phyloP scores from a whole-genome alignment of 2,797 vertebrate species.

The Amazona finschi region DNA sequence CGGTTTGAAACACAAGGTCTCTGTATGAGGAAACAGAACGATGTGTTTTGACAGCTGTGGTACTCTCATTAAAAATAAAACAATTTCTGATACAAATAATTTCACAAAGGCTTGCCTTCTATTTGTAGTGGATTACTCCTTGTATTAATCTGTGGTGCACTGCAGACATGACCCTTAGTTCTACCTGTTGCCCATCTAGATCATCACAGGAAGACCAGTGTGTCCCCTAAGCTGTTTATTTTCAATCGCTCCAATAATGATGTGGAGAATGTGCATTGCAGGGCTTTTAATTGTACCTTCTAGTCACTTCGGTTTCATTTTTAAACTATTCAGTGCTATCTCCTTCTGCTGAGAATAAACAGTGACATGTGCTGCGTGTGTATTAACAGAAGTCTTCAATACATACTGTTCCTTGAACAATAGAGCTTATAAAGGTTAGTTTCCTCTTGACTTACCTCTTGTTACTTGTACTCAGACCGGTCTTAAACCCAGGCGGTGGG shows the following conservation, averaged over 20 bases:
- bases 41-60: not conserved
- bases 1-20: not conserved
- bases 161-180: not conserved
- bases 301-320: not conserved
- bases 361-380: not conserved
- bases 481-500: not conserved
- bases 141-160: not conserved
- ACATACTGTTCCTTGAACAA: not conserved
- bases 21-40: not conserved
- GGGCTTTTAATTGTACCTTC: not conserved
- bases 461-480: not conserved
- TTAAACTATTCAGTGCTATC: not conserved
- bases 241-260: not conserved
- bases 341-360: not conserved
- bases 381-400: not conserved
- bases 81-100: rapidly evolving
- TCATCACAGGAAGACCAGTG: not conserved
- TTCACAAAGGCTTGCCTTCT: not conserved
- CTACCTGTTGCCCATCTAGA: too few relatives aligned
- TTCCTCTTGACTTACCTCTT: not conserved
- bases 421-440: not conserved
- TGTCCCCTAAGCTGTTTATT: not conserved
- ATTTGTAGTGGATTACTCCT: not conserved
- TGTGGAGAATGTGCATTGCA: not conserved
- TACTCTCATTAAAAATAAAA: not conserved